These are phyloP conservation scores for Hypolimnas misippus DNA, from an alignment of 2,888 invertebrate genomes.

Conservation along the genomic window DNA sequence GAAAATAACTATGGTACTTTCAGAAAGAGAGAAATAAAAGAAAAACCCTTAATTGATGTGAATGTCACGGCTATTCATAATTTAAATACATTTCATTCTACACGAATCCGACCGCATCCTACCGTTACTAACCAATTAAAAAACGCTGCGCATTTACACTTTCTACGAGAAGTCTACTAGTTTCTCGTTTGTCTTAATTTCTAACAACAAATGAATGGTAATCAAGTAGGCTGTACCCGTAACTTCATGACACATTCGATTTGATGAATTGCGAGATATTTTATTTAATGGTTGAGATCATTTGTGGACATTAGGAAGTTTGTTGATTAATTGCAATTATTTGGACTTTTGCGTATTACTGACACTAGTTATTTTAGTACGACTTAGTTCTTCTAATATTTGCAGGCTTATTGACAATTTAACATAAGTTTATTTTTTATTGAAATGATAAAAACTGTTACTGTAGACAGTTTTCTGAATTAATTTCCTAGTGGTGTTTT, in stretches of 20 bases:
- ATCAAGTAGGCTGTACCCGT: slow-evolving; percentile 33
- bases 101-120: slow-evolving; percentile 25
- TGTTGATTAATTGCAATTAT: background rate
- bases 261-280: background rate
- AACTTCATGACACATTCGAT: background rate
- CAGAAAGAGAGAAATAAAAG: background rate
- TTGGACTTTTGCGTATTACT: background rate
- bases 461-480: too few species aligned
- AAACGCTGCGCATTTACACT: slow-evolving; percentile 44
- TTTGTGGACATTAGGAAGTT: background rate
- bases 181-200: slow-evolving; percentile 50
- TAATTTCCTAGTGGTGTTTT: too few species aligned
- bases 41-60: background rate
- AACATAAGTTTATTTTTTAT: too few species aligned
- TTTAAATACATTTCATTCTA: slow-evolving; percentile 37
- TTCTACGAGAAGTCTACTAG: slow-evolving; percentile 44
- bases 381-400: too few species aligned
- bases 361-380: too few species aligned
- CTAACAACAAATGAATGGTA: slow-evolving; percentile 47
- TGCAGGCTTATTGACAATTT: too few species aligned
- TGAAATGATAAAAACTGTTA: too few species aligned
- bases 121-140: slow-evolving; percentile 41
- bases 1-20: background rate
- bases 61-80: slow-evolving; percentile 22
- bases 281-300: background rate